Percentiles rank a stretch among this genome's conserved stretches.
These are phyloP conservation scores for Patagioenas fasciata DNA, from an alignment of 2,113 vertebrate genomes.

Conservation along the genomic window DNA sequence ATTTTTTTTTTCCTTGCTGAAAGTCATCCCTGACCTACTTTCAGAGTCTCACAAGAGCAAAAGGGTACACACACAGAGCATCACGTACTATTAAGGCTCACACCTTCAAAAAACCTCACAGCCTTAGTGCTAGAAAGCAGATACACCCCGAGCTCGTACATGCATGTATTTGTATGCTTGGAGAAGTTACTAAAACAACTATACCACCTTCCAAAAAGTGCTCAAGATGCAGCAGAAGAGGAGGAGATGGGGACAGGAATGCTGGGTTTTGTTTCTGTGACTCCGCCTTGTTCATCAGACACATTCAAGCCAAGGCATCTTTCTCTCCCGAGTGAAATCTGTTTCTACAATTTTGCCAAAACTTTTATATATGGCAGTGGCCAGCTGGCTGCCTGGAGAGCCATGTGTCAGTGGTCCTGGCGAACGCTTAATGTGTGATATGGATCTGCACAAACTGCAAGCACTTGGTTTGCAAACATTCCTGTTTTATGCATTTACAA, in stretches of 20 bases:
- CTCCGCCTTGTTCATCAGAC: conserved; percentile 46
- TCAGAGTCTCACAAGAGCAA: background rate
- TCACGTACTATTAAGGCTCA: background rate
- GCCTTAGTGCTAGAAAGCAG: background rate
- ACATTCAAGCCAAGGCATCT: conserved; percentile 16
- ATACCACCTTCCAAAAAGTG: background rate
- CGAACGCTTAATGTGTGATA: conserved; percentile 61
- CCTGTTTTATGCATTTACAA: conserved; percentile 49
- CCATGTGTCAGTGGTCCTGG: conserved; percentile 67
- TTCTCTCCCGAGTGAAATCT: conserved; percentile 57
- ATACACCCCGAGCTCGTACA: background rate
- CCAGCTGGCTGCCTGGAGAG: conserved; percentile 68
- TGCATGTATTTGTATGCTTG: background rate
- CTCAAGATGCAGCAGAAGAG: background rate
- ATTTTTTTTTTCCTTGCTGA: accelerated
- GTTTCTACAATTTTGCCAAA: conserved; percentile 59
- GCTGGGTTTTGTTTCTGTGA: background rate
- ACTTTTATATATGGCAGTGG: conserved; percentile 65
- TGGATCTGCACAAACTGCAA: conserved; percentile 56
- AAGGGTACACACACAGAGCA: background rate
- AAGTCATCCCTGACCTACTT: background rate
- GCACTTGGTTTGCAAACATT: conserved; percentile 65
- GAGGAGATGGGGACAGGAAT: background rate
- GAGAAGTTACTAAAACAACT: background rate
- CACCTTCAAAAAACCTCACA: background rate